These are phyloP conservation scores for Agelas oroides DNA, from an alignment of 37 sponge, comb jelly and placozoan genomes.

Conservation along the genomic window DNA sequence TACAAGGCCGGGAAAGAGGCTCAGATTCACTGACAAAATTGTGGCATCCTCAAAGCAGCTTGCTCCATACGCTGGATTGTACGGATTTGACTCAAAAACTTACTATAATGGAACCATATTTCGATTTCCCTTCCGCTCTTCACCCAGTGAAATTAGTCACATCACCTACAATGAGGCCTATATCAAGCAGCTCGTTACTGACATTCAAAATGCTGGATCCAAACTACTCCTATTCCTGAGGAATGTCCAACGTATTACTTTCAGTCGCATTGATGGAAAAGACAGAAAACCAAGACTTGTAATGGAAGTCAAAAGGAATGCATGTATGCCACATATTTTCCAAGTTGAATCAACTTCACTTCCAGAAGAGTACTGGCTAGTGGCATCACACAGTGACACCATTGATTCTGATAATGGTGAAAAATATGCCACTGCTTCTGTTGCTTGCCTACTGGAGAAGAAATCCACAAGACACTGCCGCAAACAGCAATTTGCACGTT, in stretches of 20 bases:
- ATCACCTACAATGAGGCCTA: conserved; percentile 1
- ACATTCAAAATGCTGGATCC: conserved; percentile 6
- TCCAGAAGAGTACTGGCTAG: conserved; percentile 8
- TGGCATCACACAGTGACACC: background rate
- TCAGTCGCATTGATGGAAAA: background rate
- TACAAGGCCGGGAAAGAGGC: conserved; percentile 8
- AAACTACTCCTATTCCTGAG: conserved; percentile 33
- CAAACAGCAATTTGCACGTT: too few relatives aligned
- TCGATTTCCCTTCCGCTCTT: conserved; percentile 57
- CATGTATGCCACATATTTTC: background rate
- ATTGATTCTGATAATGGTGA: background rate
- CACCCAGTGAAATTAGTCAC: conserved; percentile 36
- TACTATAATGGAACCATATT: conserved; percentile 40
- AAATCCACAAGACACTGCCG: too few relatives aligned
- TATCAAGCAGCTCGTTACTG: conserved; percentile 7
- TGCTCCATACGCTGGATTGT: background rate
- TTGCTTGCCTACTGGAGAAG: conserved; percentile 8
- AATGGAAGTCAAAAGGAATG: background rate
- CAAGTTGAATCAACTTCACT: background rate
- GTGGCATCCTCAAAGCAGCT: conserved; percentile 3
- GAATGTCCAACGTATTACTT: conserved; percentile 23
- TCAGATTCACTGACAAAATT: conserved; percentile 4
- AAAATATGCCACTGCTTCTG: conserved; percentile 11
- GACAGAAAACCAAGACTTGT: background rate
- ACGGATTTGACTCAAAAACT: background rate